Percentiles rank a stretch among this genome's conserved stretches.
Conservation (phyloP, 2,113 vertebrate species). For the Hippoglossus stenolepis region DNA sequence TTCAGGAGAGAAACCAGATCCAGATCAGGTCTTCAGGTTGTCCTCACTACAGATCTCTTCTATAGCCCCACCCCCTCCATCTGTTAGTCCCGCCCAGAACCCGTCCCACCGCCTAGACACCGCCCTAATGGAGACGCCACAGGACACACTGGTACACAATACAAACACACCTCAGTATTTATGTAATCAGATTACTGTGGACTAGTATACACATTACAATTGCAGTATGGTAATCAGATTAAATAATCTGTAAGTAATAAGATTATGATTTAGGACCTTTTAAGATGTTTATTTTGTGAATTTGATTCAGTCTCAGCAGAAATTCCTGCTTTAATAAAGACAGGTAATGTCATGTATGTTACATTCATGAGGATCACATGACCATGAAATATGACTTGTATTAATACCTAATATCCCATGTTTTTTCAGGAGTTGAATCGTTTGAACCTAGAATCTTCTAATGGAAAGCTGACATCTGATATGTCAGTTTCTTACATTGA, state of each 20-base stretch:
- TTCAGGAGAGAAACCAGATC: slow-evolving; percentile 97
- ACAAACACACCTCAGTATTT: background rate
- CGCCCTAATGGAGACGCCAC: slow-evolving; percentile 96
- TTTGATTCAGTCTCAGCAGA: too few relatives aligned
- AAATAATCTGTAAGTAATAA: too few relatives aligned
- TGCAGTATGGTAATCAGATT: background rate
- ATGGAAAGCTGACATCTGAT: slow-evolving; percentile 93
- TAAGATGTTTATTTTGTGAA: too few relatives aligned
- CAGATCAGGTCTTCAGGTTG: slow-evolving; percentile 97
- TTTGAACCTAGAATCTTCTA: slow-evolving; percentile 97
- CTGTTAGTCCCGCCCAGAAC: slow-evolving; percentile 90
- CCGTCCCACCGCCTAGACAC: slow-evolving; percentile 92
- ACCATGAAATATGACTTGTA: too few relatives aligned
- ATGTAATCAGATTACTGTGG: background rate
- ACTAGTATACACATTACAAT: background rate
- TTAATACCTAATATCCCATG: background rate
- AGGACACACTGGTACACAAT: slow-evolving; percentile 92
- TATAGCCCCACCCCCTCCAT: slow-evolving; percentile 83
- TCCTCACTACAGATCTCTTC: slow-evolving; percentile 94
- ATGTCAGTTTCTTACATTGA: slow-evolving; percentile 97
- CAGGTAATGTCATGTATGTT: too few relatives aligned
- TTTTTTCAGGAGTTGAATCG: slow-evolving; percentile 91
- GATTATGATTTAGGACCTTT: background rate
- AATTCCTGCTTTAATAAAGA: too few relatives aligned
- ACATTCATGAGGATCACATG: background rate